Evolutionary conservation across 2,113 vertebrate genomes (phyloP), one percentile per base, ranked within the genome.

Genomic region (Haemorhous mexicanus): DNA sequence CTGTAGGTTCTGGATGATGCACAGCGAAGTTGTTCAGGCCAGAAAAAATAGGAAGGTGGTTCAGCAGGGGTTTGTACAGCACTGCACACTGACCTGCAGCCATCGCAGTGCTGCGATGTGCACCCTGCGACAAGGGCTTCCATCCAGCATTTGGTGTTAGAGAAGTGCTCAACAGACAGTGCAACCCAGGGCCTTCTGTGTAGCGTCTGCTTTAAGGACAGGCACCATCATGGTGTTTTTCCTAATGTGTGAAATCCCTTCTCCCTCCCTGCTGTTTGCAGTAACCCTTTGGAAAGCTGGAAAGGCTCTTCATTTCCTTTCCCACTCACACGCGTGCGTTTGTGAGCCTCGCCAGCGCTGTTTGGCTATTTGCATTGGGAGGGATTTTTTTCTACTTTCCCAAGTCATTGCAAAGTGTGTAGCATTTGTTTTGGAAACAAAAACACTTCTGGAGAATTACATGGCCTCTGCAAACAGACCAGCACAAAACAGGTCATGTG

Each of bases 401-500:
- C 30, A 67, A 86, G 59, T 91, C 35, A n/a, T 75, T 73, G 55
- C 30, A 89, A 72, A 74, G 59, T 16, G 35, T 53, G 64, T 49
- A 89, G 76, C 76, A 15, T 89, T 97, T 96, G 69, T 87, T 95
- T 93, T 78, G 88, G 86, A 94, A 94, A 93, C 88, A 93, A 74
- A 93, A 69, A 61, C 11, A 18, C n/a, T 78, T 87, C 20, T 66
- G 1, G 2, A 89, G 83, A 90, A 64, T 81, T 74, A 77, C 39
- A 15, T 19, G 72, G 30, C 17, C 75, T 86, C 68, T 94, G 79
- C 87, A 86, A 90, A 84, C 52, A 91, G 52, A 90, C 49, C 19
- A 21, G 63, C n/a, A 46, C 50, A 47, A 64, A 93, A 23, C 49
- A 81, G 64, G 49, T 88, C 4, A 0, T 59, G 59, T 55, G 62